Percentiles rank a stretch among this genome's conserved stretches.
Evolutionary conservation across 2,888 invertebrate species (phyloP).

Genomic region (Hydriomena furcata): DNA sequence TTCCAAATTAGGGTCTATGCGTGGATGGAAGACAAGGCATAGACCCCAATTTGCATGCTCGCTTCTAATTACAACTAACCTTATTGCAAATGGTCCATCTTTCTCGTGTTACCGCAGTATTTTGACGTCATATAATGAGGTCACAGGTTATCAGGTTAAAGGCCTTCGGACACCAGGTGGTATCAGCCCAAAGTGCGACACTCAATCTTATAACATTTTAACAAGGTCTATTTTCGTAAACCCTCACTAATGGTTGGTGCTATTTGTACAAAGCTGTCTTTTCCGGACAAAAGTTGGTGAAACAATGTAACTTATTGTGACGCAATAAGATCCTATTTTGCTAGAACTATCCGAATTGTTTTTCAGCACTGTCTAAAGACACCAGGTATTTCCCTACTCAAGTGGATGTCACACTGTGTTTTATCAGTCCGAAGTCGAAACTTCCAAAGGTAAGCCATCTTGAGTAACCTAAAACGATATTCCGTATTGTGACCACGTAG

Average conservation of each 20-base stretch:
- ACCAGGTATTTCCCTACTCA: slow-evolving; percentile 16
- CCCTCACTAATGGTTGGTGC: background rate
- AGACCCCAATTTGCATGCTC: slow-evolving; percentile 13
- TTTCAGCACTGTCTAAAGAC: background rate
- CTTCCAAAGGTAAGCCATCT: background rate
- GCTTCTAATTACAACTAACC: slow-evolving; percentile 41
- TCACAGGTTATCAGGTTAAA: slow-evolving; percentile 57
- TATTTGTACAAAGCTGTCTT: background rate
- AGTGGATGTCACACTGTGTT: slow-evolving; percentile 14
- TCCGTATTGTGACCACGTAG: slow-evolving; percentile 1
- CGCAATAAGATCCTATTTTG: slow-evolving; percentile 4
- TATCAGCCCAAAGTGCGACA: slow-evolving; percentile 14
- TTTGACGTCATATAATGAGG: slow-evolving; percentile 51
- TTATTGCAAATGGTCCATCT: slow-evolving; percentile 41
- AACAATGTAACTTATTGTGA: background rate
- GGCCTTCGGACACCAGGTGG: slow-evolving; percentile 38
- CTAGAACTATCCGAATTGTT: background rate
- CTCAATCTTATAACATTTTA: slow-evolving; percentile 4
- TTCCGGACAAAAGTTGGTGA: background rate
- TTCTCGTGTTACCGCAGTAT: slow-evolving; percentile 43
- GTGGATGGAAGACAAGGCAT: no score
- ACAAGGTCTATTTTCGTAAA: slow-evolving; percentile 9
- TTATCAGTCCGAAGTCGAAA: background rate
- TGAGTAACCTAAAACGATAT: background rate
- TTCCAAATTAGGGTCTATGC: no score